Evolutionary conservation across 2,113 vertebrate genomes (phyloP).

Genomic region (Chamaea fasciata): DNA sequence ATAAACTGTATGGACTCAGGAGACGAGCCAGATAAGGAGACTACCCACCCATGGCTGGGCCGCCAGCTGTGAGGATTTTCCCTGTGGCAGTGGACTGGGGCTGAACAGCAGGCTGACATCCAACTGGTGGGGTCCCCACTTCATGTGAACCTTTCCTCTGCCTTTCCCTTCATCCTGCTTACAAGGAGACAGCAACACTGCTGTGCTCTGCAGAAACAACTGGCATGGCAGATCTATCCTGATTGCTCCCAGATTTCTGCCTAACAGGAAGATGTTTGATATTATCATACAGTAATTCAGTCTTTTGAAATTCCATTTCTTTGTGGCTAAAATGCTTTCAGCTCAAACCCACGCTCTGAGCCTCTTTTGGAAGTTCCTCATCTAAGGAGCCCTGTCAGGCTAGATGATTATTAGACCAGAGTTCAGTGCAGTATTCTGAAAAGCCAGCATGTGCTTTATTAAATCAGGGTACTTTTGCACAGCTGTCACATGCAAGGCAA

Average conservation of each 20-base stretch:
- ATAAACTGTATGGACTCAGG: not conserved
- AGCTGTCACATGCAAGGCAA: not conserved
- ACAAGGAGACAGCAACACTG: not conserved
- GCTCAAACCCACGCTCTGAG: not conserved
- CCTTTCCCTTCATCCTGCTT: not conserved
- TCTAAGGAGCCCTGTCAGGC: not conserved
- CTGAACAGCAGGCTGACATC: not conserved
- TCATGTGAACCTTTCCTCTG: fast-evolving
- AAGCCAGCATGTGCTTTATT: not conserved
- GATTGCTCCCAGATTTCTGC: slow-evolving; percentile 12
- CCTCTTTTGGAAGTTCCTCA: not conserved
- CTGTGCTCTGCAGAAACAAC: fast-evolving
- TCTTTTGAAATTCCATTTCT: not conserved
- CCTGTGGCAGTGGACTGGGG: not conserved
- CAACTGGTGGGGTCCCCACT: fast-evolving
- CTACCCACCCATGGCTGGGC: not conserved
- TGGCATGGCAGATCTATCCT: not conserved
- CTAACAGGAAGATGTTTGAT: not conserved
- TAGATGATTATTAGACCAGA: not conserved
- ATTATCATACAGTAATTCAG: not conserved
- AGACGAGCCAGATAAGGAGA: not conserved
- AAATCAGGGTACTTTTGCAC: not conserved
- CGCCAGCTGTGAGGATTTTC: not conserved
- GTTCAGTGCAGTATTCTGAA: not conserved
- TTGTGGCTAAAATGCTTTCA: not conserved